Conservation (phyloP, 2,797 vertebrate genomes). For the Otolemur crassicaudatus region DNA sequence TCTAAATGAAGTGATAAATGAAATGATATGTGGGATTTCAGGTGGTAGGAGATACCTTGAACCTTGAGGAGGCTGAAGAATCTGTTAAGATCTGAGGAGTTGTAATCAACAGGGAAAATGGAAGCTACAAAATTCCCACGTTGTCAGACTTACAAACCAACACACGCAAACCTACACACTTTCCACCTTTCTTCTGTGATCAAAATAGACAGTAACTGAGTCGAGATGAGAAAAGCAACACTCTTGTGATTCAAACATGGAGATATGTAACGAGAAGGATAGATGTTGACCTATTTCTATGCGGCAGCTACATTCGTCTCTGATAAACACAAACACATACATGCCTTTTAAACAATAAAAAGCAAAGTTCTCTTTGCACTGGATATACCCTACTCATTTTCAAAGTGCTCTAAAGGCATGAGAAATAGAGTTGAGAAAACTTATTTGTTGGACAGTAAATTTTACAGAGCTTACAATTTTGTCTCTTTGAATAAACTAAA, state of each 20-base stretch:
- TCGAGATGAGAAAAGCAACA: not conserved
- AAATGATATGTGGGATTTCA: not conserved
- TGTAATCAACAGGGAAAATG: not conserved
- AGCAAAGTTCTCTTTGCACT: not conserved
- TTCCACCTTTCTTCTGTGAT: not conserved
- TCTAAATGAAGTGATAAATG: not conserved
- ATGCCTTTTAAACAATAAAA: not conserved
- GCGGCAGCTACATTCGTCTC: not conserved
- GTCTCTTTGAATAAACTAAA: not conserved
- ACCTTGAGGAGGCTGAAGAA: not conserved
- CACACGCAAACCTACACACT: not conserved
- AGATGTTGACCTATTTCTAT: not conserved
- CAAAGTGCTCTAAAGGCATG: not conserved
- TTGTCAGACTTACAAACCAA: too few relatives aligned
- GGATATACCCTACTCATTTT: not conserved
- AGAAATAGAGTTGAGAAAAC: not conserved
- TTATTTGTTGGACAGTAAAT: not conserved
- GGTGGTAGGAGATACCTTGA: not conserved
- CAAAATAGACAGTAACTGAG: not conserved
- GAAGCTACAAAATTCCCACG: not conserved
- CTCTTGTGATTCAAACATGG: not conserved
- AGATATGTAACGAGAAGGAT: rapidly evolving
- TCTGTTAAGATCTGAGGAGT: not conserved
- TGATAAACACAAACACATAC: not conserved
- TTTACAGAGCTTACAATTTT: not conserved